These are phyloP conservation scores for Pocillopora verrucosa DNA, from an alignment of 64 coral and sea anemone genomes.

Conservation along the genomic window DNA sequence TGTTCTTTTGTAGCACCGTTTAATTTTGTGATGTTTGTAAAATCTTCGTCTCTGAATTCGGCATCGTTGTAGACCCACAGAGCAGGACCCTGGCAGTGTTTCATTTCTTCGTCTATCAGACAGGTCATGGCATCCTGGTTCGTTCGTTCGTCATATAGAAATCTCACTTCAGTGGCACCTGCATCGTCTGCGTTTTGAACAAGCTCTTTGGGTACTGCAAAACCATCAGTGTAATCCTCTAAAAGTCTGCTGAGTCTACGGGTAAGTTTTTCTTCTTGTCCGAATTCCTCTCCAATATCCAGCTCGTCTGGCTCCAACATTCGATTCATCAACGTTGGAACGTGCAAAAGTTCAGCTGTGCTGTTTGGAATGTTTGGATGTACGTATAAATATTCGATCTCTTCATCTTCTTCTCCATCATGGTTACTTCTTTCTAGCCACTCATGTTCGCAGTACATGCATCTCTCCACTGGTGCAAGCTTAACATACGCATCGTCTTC, in stretches of 20 bases:
- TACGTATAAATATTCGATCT: conserved; percentile 55
- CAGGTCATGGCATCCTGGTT: conserved; percentile 62
- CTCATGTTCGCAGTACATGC: conserved; percentile 80
- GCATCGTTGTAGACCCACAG: conserved; percentile 83
- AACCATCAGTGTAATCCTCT: conserved; percentile 82
- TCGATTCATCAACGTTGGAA: conserved; percentile 73
- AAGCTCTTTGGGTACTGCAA: conserved; percentile 79
- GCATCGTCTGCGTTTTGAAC: conserved; percentile 92
- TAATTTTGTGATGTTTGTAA: conserved; percentile 76
- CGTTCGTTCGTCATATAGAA: conserved; percentile 66
- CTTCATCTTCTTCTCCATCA: conserved; percentile 57
- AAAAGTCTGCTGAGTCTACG: conserved; percentile 57
- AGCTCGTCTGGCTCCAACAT: conserved; percentile 73
- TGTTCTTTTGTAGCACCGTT: conserved; percentile 76
- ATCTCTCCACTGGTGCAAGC: conserved; percentile 57
- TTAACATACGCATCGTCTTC: conserved; percentile 34
- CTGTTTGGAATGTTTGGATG: conserved; percentile 68
- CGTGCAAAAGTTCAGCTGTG: conserved; percentile 61
- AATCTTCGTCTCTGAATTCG: conserved; percentile 68
- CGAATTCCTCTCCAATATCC: conserved; percentile 73
- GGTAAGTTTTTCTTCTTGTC: conserved; percentile 76
- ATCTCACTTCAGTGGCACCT: conserved; percentile 65
- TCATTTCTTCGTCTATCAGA: conserved; percentile 71
- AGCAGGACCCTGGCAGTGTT: conserved; percentile 73
- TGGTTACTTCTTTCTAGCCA: conserved; percentile 62